Conservation (phyloP, 2,113 vertebrate genomes). For the Grammomys dolichurus region DNA sequence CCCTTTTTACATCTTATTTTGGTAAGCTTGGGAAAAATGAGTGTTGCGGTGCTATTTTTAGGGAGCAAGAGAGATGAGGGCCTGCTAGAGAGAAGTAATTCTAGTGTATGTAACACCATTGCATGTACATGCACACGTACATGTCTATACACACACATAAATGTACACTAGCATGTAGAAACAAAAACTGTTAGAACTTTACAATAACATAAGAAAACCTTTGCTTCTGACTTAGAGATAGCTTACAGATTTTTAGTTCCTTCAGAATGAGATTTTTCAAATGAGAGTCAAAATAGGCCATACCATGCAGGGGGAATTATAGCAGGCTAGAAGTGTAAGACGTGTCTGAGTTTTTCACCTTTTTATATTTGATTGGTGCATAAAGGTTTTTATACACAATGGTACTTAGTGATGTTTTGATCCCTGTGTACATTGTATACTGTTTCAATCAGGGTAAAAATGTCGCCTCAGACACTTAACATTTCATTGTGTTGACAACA, state of each 20-base stretch:
- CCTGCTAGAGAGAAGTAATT: conserved; percentile 27
- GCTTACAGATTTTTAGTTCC: conserved; percentile 48
- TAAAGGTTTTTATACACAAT: not conserved
- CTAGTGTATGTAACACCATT: not conserved
- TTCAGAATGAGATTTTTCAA: conserved; percentile 38
- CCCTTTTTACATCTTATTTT: conserved; percentile 63
- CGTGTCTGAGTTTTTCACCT: conserved; percentile 19
- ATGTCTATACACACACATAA: not conserved
- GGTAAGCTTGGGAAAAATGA: conserved; percentile 39
- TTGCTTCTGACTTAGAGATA: conserved; percentile 28
- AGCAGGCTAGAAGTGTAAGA: conserved; percentile 23
- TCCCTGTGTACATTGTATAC: not conserved
- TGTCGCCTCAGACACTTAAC: not conserved
- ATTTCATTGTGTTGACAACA: not conserved
- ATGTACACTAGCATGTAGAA: not conserved
- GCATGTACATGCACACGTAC: not conserved
- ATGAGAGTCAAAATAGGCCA: not conserved
- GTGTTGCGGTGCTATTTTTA: conserved; percentile 58
- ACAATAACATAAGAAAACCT: conserved; percentile 53
- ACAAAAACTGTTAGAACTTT: conserved; percentile 21
- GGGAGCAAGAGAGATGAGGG: conserved; percentile 43
- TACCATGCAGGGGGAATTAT: conserved; percentile 5
- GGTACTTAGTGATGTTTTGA: not conserved
- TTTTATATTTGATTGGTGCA: not conserved
- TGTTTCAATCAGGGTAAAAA: not conserved